A percentile compares a stretch with the other conserved stretches of the same genome.
Conservation (phyloP, 2,888 invertebrate species). For the Himalopsyche kuldschensis region DNA sequence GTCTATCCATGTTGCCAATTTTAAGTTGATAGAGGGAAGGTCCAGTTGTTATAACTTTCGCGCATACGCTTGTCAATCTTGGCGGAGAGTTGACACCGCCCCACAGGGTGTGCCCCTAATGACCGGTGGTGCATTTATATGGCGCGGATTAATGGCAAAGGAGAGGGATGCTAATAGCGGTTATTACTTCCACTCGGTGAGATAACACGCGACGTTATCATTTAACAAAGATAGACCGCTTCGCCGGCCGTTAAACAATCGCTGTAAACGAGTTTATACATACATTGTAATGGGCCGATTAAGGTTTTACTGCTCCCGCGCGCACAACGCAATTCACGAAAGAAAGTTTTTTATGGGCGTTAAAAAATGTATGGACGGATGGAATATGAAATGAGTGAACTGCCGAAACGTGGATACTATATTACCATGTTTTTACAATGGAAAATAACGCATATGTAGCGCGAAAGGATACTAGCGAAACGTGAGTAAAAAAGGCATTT, state of each 20-base stretch:
- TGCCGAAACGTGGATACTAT: not conserved
- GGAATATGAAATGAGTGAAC: not conserved
- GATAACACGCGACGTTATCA: constrained; percentile 21
- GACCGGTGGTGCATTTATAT: constrained; percentile 17
- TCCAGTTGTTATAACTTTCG: not conserved
- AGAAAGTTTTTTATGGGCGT: not conserved
- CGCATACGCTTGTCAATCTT: not conserved
- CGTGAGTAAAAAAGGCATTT: not conserved
- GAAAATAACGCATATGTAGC: not conserved
- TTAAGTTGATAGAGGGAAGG: no score
- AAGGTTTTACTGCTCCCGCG: not conserved
- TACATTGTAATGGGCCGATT: not conserved
- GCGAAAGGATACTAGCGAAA: not conserved
- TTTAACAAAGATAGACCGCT: constrained; percentile 26
- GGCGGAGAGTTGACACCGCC: not conserved
- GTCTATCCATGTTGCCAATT: no score
- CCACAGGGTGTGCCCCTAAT: not conserved
- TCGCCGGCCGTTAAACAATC: constrained; percentile 11
- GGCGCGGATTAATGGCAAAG: constrained; percentile 9
- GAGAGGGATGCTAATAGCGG: constrained; percentile 14
- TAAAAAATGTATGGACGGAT: not conserved
- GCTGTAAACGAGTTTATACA: not conserved
- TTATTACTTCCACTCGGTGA: constrained; percentile 28
- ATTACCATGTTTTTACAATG: not conserved
- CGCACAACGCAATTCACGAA: not conserved